Evolutionary conservation across 2,797 vertebrate species (phyloP).

Genomic region (Oreortyx pictus): DNA sequence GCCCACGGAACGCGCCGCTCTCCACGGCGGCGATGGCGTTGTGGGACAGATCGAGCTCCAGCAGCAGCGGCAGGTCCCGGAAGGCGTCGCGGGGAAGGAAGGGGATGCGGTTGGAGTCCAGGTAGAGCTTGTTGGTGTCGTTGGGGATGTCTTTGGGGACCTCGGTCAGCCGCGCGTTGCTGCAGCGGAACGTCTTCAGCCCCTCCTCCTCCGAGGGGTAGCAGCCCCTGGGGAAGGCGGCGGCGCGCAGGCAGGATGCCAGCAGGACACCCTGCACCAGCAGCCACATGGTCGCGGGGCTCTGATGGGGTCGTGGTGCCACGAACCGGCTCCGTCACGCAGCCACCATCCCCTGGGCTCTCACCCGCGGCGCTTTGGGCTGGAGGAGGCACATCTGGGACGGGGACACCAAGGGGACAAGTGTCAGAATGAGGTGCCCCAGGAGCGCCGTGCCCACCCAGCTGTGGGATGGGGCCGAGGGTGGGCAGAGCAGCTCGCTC

Average conservation of each 20-base stretch:
- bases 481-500: rapidly evolving
- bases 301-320: slow-evolving; percentile 78
- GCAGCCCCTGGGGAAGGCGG: slow-evolving; percentile 90
- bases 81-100: slow-evolving; percentile 90
- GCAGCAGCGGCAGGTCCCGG: slow-evolving; percentile 85
- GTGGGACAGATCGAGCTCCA: slow-evolving; percentile 95
- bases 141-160: slow-evolving; percentile 94
- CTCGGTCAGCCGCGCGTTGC: slow-evolving; percentile 88
- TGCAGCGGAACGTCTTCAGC: slow-evolving; percentile 93
- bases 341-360: neutral
- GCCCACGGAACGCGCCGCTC: slow-evolving; percentile 88
- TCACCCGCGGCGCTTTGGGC: neutral
- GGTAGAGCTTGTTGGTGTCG: slow-evolving; percentile 90
- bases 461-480: neutral
- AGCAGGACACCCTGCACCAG: slow-evolving; percentile 89
- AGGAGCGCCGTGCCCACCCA: neutral
- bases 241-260: slow-evolving; percentile 84
- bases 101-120: slow-evolving; percentile 93
- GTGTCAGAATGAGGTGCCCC: neutral
- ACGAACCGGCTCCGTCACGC: slow-evolving; percentile 75
- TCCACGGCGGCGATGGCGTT: slow-evolving; percentile 88
- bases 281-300: slow-evolving; percentile 85
- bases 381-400: slow-evolving; percentile 44
- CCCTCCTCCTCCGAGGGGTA: slow-evolving; percentile 89
- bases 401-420: slow-evolving; percentile 42